phyloP scores from a whole-genome alignment of 2,113 vertebrate species.

The Rhabdomys dilectus region DNA sequence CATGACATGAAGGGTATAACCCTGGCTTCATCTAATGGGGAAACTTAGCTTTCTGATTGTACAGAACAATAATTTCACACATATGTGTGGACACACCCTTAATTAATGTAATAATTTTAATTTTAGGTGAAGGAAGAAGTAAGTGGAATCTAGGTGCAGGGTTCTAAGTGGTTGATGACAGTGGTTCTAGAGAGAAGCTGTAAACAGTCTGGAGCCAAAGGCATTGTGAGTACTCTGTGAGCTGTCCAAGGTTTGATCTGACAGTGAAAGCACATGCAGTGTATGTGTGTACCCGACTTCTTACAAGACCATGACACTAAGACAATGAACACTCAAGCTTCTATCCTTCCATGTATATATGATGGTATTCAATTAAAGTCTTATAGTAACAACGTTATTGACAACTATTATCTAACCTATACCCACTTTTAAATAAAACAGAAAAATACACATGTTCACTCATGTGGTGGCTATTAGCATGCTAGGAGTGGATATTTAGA shows the following conservation, averaged over 20 bases:
- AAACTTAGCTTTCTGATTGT: constrained; percentile 28
- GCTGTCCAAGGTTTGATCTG: not conserved
- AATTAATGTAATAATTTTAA: constrained; percentile 60
- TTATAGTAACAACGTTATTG: constrained; percentile 35
- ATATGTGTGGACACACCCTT: constrained; percentile 20
- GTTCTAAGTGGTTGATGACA: constrained; percentile 32
- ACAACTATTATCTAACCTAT: constrained; percentile 51
- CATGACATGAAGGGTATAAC: constrained; percentile 29
- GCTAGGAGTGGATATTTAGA: not conserved
- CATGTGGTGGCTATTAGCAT: constrained; percentile 19
- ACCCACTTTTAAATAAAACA: not conserved
- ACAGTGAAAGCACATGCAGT: not conserved
- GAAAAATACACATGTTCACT: not conserved
- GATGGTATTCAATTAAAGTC: not conserved
- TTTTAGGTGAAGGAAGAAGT: constrained; percentile 44
- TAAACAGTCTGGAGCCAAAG: constrained; percentile 29
- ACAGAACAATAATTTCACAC: constrained; percentile 7
- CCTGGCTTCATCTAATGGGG: constrained; percentile 11
- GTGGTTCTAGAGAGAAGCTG: constrained; percentile 47
- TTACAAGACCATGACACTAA: not conserved
- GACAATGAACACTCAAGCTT: not conserved
- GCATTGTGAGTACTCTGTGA: constrained; percentile 19
- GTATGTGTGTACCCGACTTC: not conserved
- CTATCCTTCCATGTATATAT: not conserved
- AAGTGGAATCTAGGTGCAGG: not conserved